These are phyloP conservation scores for Melospiza georgiana DNA, from an alignment of 2,113 vertebrate genomes.

Conservation along the genomic window DNA sequence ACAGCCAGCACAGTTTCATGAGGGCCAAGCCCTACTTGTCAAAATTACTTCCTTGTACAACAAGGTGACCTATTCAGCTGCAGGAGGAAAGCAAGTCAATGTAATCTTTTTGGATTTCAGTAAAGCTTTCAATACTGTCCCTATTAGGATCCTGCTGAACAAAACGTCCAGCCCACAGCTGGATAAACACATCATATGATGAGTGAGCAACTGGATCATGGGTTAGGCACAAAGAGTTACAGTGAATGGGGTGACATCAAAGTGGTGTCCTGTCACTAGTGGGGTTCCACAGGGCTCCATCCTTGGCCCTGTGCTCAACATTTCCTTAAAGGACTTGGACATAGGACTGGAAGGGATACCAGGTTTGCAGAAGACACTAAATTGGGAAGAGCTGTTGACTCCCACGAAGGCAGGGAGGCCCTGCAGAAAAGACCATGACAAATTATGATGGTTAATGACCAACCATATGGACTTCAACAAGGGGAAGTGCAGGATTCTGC, in stretches of 20 bases:
- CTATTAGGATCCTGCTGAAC: not conserved
- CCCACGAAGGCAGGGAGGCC: rapidly evolving
- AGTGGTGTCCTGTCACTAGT: too few relatives aligned
- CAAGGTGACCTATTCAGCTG: not conserved
- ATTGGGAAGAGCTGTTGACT: not conserved
- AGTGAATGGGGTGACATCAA: not conserved
- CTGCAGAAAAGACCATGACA: not conserved
- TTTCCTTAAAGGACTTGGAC: not conserved
- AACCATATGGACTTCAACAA: not conserved
- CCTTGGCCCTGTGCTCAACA: not conserved
- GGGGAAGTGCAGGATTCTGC: not conserved
- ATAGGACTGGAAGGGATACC: not conserved
- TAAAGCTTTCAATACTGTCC: rapidly evolving
- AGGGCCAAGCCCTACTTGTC: not conserved
- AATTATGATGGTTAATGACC: not conserved
- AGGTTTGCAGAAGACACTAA: not conserved
- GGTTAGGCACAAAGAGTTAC: not conserved
- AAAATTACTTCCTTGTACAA: not conserved
- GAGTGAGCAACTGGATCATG: not conserved
- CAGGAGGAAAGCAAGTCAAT: not conserved
- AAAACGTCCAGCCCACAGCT: not conserved
- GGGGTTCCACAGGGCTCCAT: not conserved
- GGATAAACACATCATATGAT: not conserved
- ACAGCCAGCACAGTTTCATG: not conserved
- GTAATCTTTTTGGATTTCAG: not conserved